Percentiles rank a stretch among this genome's conserved stretches.
phyloP scores from a whole-genome alignment of 2,888 invertebrate species.

The Myopa tessellatipennis region DNA sequence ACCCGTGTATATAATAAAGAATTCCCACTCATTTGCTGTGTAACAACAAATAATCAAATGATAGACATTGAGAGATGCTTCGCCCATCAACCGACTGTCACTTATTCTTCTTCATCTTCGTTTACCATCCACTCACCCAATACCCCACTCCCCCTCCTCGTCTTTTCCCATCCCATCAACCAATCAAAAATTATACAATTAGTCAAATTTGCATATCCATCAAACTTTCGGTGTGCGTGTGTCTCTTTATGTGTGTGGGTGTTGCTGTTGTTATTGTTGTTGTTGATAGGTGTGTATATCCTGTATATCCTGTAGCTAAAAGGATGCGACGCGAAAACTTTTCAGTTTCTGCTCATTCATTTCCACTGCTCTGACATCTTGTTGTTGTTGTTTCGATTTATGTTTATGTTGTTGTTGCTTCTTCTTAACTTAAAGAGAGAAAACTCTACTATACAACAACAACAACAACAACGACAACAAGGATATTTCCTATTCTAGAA shows the following conservation, averaged over 20 bases:
- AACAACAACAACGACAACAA: constrained; percentile 5
- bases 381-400: neutral
- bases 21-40: neutral
- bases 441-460: neutral
- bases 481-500: constrained; percentile 13
- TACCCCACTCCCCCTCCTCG: neutral
- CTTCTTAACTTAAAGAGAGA: neutral
- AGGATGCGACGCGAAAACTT: constrained; percentile 33
- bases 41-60: neutral
- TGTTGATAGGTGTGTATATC: neutral
- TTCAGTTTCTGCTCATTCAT: constrained; percentile 7
- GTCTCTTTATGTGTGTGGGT: neutral
- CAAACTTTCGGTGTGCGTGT: constrained; percentile 10
- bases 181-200: constrained; percentile 34
- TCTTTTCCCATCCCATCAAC: neutral
- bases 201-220: constrained; percentile 36
- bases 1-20: too few species aligned
- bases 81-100: neutral
- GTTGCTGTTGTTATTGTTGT: too few species aligned
- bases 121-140: neutral
- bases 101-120: neutral
- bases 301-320: constrained; percentile 14
- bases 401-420: neutral
- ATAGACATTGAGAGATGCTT: neutral
- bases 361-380: neutral